Evolutionary conservation across 2,888 invertebrate species (phyloP), one percentile per base, ranked within the genome.

Genomic region (Troides helena): DNA sequence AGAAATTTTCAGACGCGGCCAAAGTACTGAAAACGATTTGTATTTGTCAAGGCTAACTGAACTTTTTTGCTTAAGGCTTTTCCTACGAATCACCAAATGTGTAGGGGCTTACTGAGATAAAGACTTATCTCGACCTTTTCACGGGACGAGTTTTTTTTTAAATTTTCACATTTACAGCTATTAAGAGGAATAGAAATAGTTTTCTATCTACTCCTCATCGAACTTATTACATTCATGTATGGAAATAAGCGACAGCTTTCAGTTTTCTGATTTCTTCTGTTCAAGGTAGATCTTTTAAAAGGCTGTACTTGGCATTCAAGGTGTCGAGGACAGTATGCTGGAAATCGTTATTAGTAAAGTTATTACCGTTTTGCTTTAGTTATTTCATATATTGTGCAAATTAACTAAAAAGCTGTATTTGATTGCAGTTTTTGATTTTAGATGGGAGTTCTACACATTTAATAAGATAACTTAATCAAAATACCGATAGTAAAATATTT

Each of bases 11-110:
- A 71, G 66, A 73, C 73, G 73, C 73, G 73, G 69, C 72, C 71
- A 73, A 74, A 75, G 74, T 76, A 74, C 73, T 74, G 72, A 75
- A 74, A 74, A 72, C 71, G 72, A 72, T 74, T 75, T 74, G 67
- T 74, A 68, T 72, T 71, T 63, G 72, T 75, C 72, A 69, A 65
- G 62, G 65, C 65, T 46, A 58, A 50, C 46, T 14, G 56, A 69
- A 69, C 68, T 59, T 69, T 30, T 69, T 69, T 65, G 57, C 62
- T 57, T 61, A n/a, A 62, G 30, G 60, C 43, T 65, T 69, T 67
- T 8, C 53, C 63, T 39, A 36, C 56, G 65, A 65, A 65, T 69
- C 43, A 60, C 17, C 53, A 65, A 58, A 65, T 43, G 59, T 59
- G 59, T 59, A 23, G 18, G 25, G 36, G 57, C 57, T 57, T 25